phyloP scores from a whole-genome alignment of 2,113 vertebrate genomes.

The Amia ocellicauda region DNA sequence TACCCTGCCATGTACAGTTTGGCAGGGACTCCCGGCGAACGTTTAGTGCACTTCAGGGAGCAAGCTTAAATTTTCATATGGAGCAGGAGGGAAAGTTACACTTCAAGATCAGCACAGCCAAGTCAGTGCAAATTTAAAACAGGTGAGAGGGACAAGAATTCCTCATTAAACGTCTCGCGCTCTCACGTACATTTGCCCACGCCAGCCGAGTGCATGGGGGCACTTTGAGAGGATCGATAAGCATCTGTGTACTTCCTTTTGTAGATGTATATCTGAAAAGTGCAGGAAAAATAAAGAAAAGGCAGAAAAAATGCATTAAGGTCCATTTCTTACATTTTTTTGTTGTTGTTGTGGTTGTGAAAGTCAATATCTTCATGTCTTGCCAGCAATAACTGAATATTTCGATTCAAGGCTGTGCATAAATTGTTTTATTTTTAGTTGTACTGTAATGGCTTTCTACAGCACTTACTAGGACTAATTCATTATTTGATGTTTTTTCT shows the following conservation, averaged over 20 bases:
- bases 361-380: too few relatives aligned
- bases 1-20: slow-evolving; percentile 42
- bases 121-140: slow-evolving; percentile 55
- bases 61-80: slow-evolving; percentile 58
- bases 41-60: slow-evolving; percentile 61
- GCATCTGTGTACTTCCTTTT: background rate
- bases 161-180: background rate
- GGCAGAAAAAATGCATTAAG: too few relatives aligned
- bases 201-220: background rate
- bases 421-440: too few relatives aligned
- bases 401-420: too few relatives aligned
- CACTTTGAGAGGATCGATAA: background rate
- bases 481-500: too few relatives aligned
- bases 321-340: too few relatives aligned
- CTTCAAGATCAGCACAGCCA: slow-evolving; percentile 38
- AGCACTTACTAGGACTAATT: too few relatives aligned
- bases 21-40: slow-evolving; percentile 30
- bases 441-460: too few relatives aligned
- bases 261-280: background rate
- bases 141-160: slow-evolving; percentile 46
- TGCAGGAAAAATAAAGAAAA: too few relatives aligned
- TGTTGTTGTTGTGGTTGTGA: too few relatives aligned
- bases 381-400: too few relatives aligned
- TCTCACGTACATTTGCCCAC: background rate
- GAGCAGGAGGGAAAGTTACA: slow-evolving; percentile 64